Evolutionary conservation across 2,888 invertebrate genomes (phyloP).

Genomic region (Rapana venosa): DNA sequence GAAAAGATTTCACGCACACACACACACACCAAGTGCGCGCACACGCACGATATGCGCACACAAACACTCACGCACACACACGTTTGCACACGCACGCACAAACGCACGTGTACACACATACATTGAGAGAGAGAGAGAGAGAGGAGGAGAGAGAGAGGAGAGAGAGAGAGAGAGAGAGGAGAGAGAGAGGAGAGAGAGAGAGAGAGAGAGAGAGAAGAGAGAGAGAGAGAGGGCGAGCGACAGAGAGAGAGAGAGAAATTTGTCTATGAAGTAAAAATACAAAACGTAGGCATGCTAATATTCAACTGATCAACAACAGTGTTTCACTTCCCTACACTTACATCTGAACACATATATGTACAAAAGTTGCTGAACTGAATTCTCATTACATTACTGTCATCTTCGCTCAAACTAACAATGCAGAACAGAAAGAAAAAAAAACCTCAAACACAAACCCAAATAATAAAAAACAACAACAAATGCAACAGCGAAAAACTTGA

Average conservation of each 20-base stretch:
- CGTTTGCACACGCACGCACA: neutral
- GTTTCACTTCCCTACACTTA: neutral
- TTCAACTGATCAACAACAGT: neutral
- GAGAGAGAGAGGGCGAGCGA: neutral
- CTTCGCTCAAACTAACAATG: no score
- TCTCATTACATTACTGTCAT: no score
- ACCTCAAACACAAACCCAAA: no score
- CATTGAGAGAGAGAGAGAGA: conserved; percentile 10
- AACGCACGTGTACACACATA: neutral
- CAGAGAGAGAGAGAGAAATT: neutral
- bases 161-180: neutral
- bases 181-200: neutral
- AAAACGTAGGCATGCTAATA: neutral
- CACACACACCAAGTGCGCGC: no score
- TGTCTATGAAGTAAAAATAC: neutral
- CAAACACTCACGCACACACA: neutral
- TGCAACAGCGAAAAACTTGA: no score
- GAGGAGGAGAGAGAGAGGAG: neutral
- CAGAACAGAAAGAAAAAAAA: no score
- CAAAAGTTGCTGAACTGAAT: no score
- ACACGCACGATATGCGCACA: no score
- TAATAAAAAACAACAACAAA: no score
- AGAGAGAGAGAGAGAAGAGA: neutral
- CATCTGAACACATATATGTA: no score
- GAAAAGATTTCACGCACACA: neutral